Conservation (phyloP, 2,888 invertebrate species). For the Mimachlamys varia region DNA sequence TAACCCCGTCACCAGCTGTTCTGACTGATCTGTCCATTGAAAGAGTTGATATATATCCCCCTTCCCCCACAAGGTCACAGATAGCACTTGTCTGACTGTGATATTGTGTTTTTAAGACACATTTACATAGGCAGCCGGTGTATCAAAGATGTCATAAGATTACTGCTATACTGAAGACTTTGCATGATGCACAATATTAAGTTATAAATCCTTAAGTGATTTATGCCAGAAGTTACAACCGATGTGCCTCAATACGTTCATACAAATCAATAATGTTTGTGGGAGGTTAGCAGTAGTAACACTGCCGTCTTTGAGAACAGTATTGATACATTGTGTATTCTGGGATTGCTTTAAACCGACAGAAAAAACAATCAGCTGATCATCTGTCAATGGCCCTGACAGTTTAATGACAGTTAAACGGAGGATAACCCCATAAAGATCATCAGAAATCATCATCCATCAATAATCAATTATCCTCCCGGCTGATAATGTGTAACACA, state of each 20-base stretch:
- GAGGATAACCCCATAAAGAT: neutral
- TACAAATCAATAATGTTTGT: neutral
- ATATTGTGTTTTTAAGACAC: neutral
- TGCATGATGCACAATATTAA: neutral
- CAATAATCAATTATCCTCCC: neutral
- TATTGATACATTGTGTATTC: constrained; percentile 5
- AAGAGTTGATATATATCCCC: neutral
- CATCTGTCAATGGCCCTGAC: neutral
- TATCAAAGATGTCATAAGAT: neutral
- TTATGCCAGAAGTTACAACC: neutral
- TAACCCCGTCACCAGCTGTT: no score
- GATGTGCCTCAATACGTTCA: neutral
- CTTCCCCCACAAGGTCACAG: neutral
- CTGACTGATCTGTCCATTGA: no score
- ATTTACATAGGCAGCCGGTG: neutral
- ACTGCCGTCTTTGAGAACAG: neutral
- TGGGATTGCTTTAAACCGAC: neutral
- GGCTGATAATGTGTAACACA: neutral
- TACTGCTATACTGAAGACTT: neutral
- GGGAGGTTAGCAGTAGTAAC: neutral
- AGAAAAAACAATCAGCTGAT: neutral
- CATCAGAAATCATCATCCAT: neutral
- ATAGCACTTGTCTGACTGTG: neutral
- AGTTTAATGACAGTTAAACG: neutral
- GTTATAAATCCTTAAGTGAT: neutral